Evolutionary conservation across 2,888 invertebrate species (phyloP), one percentile per base, ranked within the genome.

Genomic region (Caenorhabditis virilis): DNA sequence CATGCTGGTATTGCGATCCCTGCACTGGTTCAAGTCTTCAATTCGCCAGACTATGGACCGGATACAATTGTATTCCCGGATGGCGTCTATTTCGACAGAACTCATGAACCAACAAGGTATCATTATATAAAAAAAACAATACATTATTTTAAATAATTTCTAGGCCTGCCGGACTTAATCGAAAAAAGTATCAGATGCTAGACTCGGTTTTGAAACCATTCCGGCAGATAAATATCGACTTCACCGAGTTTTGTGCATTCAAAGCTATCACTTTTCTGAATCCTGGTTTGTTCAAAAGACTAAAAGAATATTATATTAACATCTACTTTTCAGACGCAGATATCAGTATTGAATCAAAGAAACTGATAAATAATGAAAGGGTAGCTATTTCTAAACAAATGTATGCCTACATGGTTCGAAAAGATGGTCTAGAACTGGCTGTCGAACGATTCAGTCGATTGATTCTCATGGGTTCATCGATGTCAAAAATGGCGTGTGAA

Each of bases 191-290:
- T 43, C 78, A 82, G 49, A 73, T 82, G 78, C 69, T 82, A 36
- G 82, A 82, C 54, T 74, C 79, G 45, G 59, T 82, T 27, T 57
- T 82, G 43, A 76, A 77, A 18, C 82, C 82, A 41, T 74, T 82
- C 49, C 60, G 82, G 22, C 63, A 77, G 35, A 64, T 82, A 49
- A 48, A 69, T n/a, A 68, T 82, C n/a, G 82, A 82, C 58, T 59
- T 66, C 20, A 74, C 75, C 35, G 82, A 82, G 56, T 82, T 82
- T 51, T 79, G 80, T 35, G 82, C 82, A 0, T 78, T 78, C 43
- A 82, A 81, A 51, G 78, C 80, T 15, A 77, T 82, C 41, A 81
- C 80, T 60, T 82, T 82, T 60, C 62, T 82, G 39, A 82, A 82
- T 75, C 82, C 82, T 51, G 80, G 80, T 79, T 47, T 53, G 64